A percentile compares a stretch with the other conserved stretches of the same genome.
Conservation (phyloP, 2,797 vertebrate species). For the Sebastes hubbsi region DNA sequence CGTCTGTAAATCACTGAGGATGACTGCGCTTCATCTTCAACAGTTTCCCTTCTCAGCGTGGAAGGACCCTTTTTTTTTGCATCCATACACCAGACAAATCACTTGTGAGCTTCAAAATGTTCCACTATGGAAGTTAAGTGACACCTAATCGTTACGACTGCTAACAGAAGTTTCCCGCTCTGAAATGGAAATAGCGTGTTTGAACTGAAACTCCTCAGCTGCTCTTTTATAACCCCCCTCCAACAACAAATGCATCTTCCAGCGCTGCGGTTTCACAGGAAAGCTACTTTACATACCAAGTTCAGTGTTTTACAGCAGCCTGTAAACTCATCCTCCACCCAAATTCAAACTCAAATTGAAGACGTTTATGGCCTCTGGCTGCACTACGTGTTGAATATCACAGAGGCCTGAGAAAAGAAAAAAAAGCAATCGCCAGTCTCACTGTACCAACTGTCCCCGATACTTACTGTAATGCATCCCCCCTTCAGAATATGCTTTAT, state of each 20-base stretch:
- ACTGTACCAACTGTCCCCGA: conserved; percentile 47
- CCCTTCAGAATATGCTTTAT: conserved; percentile 37
- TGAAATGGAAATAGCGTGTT: conserved; percentile 28
- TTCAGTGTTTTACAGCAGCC: conserved; percentile 79
- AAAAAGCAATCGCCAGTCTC: conserved; percentile 43
- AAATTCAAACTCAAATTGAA: conserved; percentile 80
- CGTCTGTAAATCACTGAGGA: background rate
- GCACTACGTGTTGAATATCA: conserved; percentile 72
- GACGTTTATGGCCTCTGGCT: conserved; percentile 64
- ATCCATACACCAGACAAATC: background rate
- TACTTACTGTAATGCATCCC: conserved; percentile 39
- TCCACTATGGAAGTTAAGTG: background rate
- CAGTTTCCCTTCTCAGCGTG: background rate
- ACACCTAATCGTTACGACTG: background rate
- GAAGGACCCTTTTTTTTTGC: background rate
- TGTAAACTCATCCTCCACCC: conserved; percentile 73
- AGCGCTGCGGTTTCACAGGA: conserved; percentile 44
- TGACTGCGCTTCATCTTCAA: background rate
- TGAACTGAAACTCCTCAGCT: conserved; percentile 40
- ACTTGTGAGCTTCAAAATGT: background rate
- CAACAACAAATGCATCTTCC: conserved; percentile 50
- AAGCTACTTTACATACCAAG: conserved; percentile 72
- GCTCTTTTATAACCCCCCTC: conserved; percentile 51
- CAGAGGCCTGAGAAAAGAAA: conserved; percentile 58
- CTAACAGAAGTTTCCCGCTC: background rate